Evolutionary conservation across 1,140 invertebrate genomes (phyloP), one percentile per base, ranked within the genome.

Genomic region (Sarcophaga peregrina): DNA sequence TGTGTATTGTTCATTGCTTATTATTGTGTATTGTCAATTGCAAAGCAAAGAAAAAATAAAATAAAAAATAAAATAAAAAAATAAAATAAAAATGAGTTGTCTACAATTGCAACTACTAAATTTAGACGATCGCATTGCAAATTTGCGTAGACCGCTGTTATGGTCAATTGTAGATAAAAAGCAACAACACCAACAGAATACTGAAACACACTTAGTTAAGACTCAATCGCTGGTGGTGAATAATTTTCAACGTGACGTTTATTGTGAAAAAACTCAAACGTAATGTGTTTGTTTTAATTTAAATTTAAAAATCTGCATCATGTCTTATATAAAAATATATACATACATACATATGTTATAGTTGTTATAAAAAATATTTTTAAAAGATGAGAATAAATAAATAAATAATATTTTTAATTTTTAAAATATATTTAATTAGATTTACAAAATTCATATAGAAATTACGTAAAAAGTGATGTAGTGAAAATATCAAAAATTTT

Each of bases 91-190:
- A 75, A 84, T 84, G 83, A 84, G 83, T 80, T 84, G 81, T 74
- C 45, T 84, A 46, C 83, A 84, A 78, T 82, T 84, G 81, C 81
- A 82, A 75, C 58, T 84, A 62, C 72, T 84, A 50, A 84, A 82
- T 80, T 54, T 82, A 75, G 80, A 84, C 50, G 83, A 83, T 20
- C 80, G 83, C 45, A 83, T 83, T 46, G 54, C 81, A 46, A 81
- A 68, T 58, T 81, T 83, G 76, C 80, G 80, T 20, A 82, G 45
- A 48, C 25, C 78, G 50, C 17, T 48, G 25, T 78, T 52, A 25
- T 52, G 47, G 47, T 25, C n/a, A 10, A 17, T 50, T 20, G 75
- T 78, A 50, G n/a, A 20, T 50, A 45, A 78, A 50, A 20, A 78
- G 17, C 46, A 50, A 10, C 75, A 78, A 17, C 47, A 78, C 20